Evolutionary conservation across 2,113 vertebrate species (phyloP).

Genomic region (Myotis davidii): DNA sequence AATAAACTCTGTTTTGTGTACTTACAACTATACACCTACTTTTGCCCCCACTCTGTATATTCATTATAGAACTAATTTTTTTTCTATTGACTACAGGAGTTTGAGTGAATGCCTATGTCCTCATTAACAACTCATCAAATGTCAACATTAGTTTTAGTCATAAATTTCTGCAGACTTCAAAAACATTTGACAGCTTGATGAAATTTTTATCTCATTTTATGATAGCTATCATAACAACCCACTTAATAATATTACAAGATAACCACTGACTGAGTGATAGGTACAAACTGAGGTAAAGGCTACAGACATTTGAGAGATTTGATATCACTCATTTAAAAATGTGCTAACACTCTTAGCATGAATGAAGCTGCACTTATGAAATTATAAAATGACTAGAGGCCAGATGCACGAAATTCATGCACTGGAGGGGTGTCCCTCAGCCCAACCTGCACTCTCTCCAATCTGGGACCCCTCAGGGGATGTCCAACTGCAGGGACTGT

Average conservation of each 20-base stretch:
- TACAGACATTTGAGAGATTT: neutral
- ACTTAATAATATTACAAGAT: neutral
- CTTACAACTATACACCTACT: neutral
- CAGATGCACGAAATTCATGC: too few relatives aligned
- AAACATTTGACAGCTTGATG: constrained; percentile 6
- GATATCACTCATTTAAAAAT: neutral
- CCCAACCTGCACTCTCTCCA: too few relatives aligned
- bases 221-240: neutral
- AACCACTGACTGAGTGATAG: neutral
- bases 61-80: neutral
- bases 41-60: neutral
- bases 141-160: neutral
- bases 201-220: constrained; percentile 19
- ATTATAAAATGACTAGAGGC: neutral
- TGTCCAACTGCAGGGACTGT: too few relatives aligned
- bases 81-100: neutral
- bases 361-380: neutral
- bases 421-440: too few relatives aligned
- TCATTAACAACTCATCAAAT: constrained; percentile 29
- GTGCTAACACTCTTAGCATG: neutral
- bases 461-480: too few relatives aligned
- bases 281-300: neutral
- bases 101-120: neutral
- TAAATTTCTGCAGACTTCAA: neutral
- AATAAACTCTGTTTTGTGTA: neutral